A percentile compares a stretch with the other conserved stretches of the same genome.
These are phyloP conservation scores for Bambusicola thoracicus DNA, from an alignment of 2,113 vertebrate genomes.

Conservation along the genomic window DNA sequence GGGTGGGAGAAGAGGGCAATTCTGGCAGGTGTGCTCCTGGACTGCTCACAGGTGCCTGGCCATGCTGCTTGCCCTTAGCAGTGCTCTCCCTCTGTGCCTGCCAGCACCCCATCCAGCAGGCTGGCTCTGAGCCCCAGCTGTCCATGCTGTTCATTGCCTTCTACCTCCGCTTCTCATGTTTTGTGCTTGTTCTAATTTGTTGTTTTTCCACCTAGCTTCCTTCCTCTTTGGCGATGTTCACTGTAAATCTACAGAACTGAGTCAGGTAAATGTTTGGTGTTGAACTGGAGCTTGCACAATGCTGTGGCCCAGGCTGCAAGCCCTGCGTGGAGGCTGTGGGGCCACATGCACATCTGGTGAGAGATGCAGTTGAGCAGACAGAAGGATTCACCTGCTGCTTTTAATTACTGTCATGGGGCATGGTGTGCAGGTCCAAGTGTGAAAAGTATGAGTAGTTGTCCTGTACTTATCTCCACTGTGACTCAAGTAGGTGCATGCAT, in stretches of 20 bases:
- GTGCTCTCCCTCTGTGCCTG: background rate
- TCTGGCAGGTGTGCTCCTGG: background rate
- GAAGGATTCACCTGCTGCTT: background rate
- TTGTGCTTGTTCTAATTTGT: background rate
- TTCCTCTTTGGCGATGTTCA: background rate
- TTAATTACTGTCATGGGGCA: background rate
- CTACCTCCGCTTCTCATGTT: background rate
- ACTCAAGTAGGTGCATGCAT: rapidly evolving
- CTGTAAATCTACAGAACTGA: background rate
- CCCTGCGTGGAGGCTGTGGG: background rate
- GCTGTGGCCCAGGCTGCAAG: background rate
- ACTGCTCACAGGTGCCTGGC: rapidly evolving
- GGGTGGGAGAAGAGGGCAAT: background rate
- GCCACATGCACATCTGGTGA: background rate
- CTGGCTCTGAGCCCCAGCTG: background rate
- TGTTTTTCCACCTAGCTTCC: rapidly evolving
- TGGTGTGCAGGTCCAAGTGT: background rate
- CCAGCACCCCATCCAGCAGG: background rate
- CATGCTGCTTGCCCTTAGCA: background rate
- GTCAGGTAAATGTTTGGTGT: background rate
- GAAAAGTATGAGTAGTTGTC: background rate
- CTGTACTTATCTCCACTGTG: background rate
- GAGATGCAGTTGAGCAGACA: background rate
- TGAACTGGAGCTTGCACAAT: background rate
- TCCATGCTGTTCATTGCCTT: background rate